Base-by-base conservation (phyloP, 2,113 vertebrate genomes). In the Sciurus niger region DNA sequence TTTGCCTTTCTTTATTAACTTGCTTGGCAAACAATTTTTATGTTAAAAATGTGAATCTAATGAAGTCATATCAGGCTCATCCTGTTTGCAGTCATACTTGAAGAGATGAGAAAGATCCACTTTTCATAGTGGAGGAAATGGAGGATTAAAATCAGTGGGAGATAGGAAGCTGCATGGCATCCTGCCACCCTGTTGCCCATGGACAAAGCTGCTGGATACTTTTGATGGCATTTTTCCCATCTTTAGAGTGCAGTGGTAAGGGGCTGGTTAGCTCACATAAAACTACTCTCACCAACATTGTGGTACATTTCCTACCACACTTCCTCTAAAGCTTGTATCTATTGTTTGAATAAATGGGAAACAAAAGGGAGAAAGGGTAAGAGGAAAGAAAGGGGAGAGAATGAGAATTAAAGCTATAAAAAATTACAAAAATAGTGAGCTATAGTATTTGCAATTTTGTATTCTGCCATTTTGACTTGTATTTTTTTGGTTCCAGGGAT, bases 321-420 rank as follows among this genome's bases (percentile, higher is more conserved):
- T 73, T 70, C 22, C 4, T 80, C 65, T 28, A 67, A 3, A 34
- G 6, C 24, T 30, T 55, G 48, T 67, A 89, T 83, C 37, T 84
- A 3, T 80, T 93, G 4, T 85, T 80, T 67, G 0, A 86, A 65
- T 65, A 82, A 53, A 46, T 93, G 24, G 16, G 1, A 4, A 83
- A 84, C 25, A 90, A 80, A 89, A 65, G 1, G 4, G n/a, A 55
- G 51, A 34, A 60, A 72, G 9, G 0, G 1, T 51, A 87, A 40
- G 32, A 55, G 4, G 34, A 60, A n/a, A 53, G 24, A 82, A 67
- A 60, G 58, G 25, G 6, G 1, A 77, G 3, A 63, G 18, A 92
- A 80, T 92, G 34, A 86, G 40, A 94, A 89, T 78, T 82, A 83
- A 84, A 84, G 80, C 14, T 16, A 43, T 17, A 72, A 73, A 85